Evolutionary conservation across 2,113 vertebrate genomes (phyloP).

Genomic region (Sylvilagus bachmani): DNA sequence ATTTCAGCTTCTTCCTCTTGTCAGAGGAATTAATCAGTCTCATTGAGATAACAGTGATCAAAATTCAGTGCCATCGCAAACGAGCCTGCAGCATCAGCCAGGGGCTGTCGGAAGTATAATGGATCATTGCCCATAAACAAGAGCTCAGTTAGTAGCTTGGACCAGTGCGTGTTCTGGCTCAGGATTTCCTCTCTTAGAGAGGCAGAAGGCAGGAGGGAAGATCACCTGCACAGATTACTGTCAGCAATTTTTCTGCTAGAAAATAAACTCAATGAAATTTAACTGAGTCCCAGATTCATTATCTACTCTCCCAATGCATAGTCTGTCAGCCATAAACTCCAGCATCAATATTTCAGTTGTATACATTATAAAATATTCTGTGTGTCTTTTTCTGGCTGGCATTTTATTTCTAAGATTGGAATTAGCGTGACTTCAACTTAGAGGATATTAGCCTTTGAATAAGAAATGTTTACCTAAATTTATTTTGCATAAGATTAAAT

Average conservation of each 20-base stretch:
- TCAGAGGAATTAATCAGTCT: constrained; percentile 24
- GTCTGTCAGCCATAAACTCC: not conserved
- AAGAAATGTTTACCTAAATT: not conserved
- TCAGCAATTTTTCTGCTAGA: not conserved
- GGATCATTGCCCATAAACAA: not conserved
- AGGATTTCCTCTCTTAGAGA: not conserved
- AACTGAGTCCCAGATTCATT: not conserved
- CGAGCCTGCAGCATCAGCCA: not conserved
- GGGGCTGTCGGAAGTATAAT: not conserved
- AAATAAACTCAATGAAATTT: constrained; percentile 37
- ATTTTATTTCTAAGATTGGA: not conserved
- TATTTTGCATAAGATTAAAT: not conserved
- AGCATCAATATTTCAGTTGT: not conserved
- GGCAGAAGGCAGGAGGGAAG: not conserved
- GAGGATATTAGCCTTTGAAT: not conserved
- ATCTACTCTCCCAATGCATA: not conserved
- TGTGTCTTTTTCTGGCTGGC: not conserved
- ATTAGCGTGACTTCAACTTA: not conserved
- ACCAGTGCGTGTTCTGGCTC: not conserved
- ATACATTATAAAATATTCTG: not conserved
- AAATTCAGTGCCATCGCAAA: constrained; percentile 29
- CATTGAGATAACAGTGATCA: constrained; percentile 21
- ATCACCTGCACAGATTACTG: not conserved
- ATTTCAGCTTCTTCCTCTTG: not conserved
- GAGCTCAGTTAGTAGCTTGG: not conserved